Evolutionary conservation across 2,888 invertebrate species (phyloP).

Genomic region (Agrotis puta): DNA sequence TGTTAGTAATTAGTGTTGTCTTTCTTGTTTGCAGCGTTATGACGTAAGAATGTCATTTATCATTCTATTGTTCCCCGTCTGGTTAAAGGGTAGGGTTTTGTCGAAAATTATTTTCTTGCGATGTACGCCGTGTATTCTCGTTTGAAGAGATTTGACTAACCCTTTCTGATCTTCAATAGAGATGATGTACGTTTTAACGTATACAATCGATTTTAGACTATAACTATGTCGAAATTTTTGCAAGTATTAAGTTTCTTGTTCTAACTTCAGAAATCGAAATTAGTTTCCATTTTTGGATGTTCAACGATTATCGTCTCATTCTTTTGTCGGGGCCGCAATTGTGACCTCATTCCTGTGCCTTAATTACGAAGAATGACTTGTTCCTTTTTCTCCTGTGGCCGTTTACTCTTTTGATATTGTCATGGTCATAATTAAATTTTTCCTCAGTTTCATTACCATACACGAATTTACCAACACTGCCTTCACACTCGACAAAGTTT

Average conservation of each 20-base stretch:
- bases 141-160: neutral
- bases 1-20: constrained; percentile 56
- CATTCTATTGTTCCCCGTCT: constrained; percentile 45
- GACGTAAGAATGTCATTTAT: constrained; percentile 54
- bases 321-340: neutral
- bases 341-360: neutral
- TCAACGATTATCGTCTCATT: constrained; percentile 16
- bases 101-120: constrained; percentile 1
- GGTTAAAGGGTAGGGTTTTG: constrained; percentile 16
- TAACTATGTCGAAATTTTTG: too few species aligned
- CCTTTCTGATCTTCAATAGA: neutral
- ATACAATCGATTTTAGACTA: neutral
- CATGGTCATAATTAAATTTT: neutral
- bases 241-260: too few species aligned
- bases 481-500: constrained; percentile 16
- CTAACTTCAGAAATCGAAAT: neutral
- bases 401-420: neutral
- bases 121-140: neutral
- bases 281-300: constrained; percentile 5
- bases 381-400: neutral
- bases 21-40: constrained; percentile 48
- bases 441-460: neutral
- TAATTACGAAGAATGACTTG: constrained; percentile 14
- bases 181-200: neutral
- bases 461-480: neutral